Base-by-base conservation (phyloP, 2,113 vertebrate genomes). In the Picathartes gymnocephalus region DNA sequence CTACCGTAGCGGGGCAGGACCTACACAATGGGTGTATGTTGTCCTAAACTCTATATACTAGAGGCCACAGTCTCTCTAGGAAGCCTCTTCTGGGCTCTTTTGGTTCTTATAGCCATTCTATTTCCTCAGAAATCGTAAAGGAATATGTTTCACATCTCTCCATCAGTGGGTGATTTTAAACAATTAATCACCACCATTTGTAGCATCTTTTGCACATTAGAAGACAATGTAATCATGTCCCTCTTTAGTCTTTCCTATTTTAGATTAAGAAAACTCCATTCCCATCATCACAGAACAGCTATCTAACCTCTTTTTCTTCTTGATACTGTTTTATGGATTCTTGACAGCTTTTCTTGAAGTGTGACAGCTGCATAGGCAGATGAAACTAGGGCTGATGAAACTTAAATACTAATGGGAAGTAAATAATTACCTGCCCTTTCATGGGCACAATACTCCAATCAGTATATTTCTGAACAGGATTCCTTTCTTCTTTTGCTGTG, bases 391-490 rank as follows among this genome's bases (percentile, higher is more conserved):
- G 21, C 54, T 93, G 54, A 86, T 88, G 50, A 95, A 81, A 64
- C 33, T 50, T 64, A 80, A 80, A 69, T 50, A 72, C 44, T 80
- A 66, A 80, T 13, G 12, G 35, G 39, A 88, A 92, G 51, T 89
- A 94, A 93, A 83, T 62, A 96, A 92, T 42, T 86, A 66, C 35
- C 24, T 94, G 42, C 35, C 23, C 11, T 89, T 89, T 94, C 84
- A 91, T 17, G 24, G 9, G 0, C 54, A 78, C 72, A 92, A 58
- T 81, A 62, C 23, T 81, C 39, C 20, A 65, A 74, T 78, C 69
- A 89, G 51, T 81, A 54, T 39, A 86, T 71, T 86, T 15, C 69
- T 47, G 80, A 92, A 54, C 20, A 83, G 47, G 27, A 81, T 74
- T 92, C 44, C 42, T 78, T 92, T 73, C 50, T 92, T 39, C 45